Evolutionary conservation across 53 echinoderm and acorn worm genomes (phyloP).

Genomic region (Hippasteria phrygiana): DNA sequence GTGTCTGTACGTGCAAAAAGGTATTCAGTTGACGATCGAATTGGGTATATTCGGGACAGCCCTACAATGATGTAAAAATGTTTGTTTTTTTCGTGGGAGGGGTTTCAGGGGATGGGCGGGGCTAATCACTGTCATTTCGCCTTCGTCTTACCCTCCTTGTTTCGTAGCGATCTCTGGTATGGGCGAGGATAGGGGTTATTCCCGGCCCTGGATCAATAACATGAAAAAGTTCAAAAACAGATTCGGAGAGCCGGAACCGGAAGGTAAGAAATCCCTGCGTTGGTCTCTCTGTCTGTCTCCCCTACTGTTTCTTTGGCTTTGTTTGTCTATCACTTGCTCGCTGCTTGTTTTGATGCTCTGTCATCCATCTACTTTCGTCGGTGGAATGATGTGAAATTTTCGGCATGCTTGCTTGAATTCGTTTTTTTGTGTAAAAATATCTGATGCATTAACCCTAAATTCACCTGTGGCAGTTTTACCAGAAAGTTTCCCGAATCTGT

Average conservation of each 20-base stretch:
- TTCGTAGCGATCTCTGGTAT: conserved; percentile 64
- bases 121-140: background rate
- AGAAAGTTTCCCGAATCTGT: no score
- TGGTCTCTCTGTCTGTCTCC: background rate
- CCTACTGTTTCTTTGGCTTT: background rate
- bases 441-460: no score
- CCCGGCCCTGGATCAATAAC: conserved; percentile 90
- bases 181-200: conserved; percentile 89
- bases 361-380: no score
- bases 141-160: background rate
- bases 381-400: no score
- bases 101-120: background rate
- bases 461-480: no score
- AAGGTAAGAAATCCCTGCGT: conserved; percentile 57
- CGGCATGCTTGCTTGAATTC: no score
- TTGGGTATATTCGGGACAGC: no score
- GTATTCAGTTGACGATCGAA: no score
- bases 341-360: background rate
- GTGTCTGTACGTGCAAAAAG: no score
- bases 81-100: background rate
- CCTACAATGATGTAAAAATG: background rate
- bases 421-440: no score
- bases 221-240: conserved; percentile 82
- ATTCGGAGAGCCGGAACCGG: conserved; percentile 26
- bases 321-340: background rate